These are phyloP conservation scores for Drosophila formosana DNA, from an alignment of 2,888 invertebrate genomes.

Conservation along the genomic window DNA sequence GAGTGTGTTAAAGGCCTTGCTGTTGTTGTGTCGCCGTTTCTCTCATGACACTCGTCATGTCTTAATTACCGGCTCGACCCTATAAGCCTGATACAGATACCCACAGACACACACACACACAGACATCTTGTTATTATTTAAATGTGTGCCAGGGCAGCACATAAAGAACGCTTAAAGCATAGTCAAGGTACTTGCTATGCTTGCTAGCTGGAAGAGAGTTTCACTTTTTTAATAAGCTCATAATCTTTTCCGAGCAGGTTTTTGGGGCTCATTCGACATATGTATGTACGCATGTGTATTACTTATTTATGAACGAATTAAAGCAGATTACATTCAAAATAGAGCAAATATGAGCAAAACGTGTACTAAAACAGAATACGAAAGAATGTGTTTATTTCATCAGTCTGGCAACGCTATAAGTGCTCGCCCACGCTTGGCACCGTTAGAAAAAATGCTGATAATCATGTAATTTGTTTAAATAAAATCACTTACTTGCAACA, in stretches of 20 bases:
- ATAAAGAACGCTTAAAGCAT: constrained; percentile 15
- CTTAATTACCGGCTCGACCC: constrained; percentile 54
- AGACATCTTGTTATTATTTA: constrained; percentile 18
- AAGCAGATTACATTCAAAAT: constrained; percentile 51
- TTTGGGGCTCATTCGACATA: constrained; percentile 30
- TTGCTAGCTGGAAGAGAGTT: constrained; percentile 44
- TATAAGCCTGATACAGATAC: constrained; percentile 22
- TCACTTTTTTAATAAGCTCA: constrained; percentile 72
- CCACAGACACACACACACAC: constrained; percentile 1
- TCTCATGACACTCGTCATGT: constrained; percentile 29
- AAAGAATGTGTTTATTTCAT: background rate
- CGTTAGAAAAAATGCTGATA: background rate
- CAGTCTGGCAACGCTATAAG: background rate
- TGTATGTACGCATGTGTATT: constrained; percentile 1
- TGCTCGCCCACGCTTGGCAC: background rate
- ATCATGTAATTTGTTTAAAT: background rate
- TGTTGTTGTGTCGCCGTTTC: constrained; percentile 55
- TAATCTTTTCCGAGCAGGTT: constrained; percentile 42
- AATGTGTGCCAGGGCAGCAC: constrained; percentile 51
- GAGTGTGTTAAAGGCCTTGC: constrained; percentile 58
- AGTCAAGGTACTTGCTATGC: constrained; percentile 48
- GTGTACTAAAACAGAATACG: background rate
- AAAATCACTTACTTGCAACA: background rate
- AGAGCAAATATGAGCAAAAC: constrained; percentile 3
- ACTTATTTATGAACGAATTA: constrained; percentile 27